Evolutionary conservation across 2,888 invertebrate genomes (phyloP), one percentile per base, ranked within the genome.

Genomic region (Idaea aversata): DNA sequence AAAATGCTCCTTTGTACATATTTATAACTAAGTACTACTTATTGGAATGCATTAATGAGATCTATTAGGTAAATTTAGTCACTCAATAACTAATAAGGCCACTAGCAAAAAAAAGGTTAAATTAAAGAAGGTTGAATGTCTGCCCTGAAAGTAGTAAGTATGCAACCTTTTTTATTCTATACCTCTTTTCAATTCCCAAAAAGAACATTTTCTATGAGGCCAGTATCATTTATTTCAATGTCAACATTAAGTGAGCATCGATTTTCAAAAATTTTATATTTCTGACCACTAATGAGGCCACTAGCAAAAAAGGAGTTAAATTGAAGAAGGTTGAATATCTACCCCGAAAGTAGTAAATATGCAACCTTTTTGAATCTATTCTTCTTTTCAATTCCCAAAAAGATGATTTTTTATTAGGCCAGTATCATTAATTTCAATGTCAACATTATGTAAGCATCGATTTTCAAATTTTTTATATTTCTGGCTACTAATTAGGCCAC

Each of bases 201-300:
- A 7, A 47, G 7, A 38, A 38, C 6, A 3, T 5, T 47, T 0
- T 10, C 6, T 4, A 47, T 25, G 1, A 47, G 47, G 47, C 47
- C 36, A 10, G 10, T 47, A 10, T 47, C 10, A 47, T 47, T 47
- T 47, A 47, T 47, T 47, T 47, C 13, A 47, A 47, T 13, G 47
- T 47, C 47, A 13, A 47, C 47, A 47, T 47, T 13, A 13, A 10
- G 13, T 4, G 13, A 7, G 13, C 4, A 13, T 6, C 47, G 47
- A 47, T 10, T 47, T 10, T 47, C 38, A 38, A 38, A 7, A 13
- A 61, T 64, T 25, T 66, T 25, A 25, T 25, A 25, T 77, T 77
- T 82, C 88, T 86, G 88, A 89, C 91, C 86, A 25, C 3, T 25
- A 25, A 25, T 25, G 25, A 25, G 25, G 25, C 25, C 25, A 25